Conservation (phyloP, 1,140 invertebrate genomes). For the Diprion similis region DNA sequence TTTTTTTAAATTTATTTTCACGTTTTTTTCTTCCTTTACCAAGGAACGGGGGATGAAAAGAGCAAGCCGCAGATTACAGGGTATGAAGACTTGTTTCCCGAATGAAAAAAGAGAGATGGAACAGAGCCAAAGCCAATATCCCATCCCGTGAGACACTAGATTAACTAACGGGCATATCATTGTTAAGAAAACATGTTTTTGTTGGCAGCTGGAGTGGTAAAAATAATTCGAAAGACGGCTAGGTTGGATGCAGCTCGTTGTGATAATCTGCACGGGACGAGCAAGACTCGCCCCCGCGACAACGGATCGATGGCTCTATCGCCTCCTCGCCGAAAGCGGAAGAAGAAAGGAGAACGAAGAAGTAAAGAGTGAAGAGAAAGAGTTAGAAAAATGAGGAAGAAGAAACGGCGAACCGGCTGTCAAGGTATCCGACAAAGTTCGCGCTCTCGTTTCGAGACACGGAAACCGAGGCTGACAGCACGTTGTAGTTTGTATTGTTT, state of each 20-base stretch:
- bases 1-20: too few species aligned
- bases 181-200: slow-evolving; percentile 6
- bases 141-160: neutral
- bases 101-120: neutral
- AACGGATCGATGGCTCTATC: slow-evolving; percentile 7
- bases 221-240: neutral
- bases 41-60: too few species aligned
- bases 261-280: neutral
- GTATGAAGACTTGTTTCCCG: too few species aligned
- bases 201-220: neutral
- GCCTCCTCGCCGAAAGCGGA: neutral
- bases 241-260: neutral
- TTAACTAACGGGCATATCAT: neutral
- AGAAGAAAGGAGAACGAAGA: too few species aligned
- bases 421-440: too few species aligned
- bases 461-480: too few species aligned
- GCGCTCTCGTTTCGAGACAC: too few species aligned
- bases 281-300: neutral
- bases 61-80: too few species aligned
- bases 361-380: too few species aligned
- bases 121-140: neutral
- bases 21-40: too few species aligned
- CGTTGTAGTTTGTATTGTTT: neutral
- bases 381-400: too few species aligned
- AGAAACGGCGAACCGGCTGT: too few species aligned